Evolutionary conservation across 1,140 invertebrate genomes (phyloP).

Genomic region (Achroia grisella): DNA sequence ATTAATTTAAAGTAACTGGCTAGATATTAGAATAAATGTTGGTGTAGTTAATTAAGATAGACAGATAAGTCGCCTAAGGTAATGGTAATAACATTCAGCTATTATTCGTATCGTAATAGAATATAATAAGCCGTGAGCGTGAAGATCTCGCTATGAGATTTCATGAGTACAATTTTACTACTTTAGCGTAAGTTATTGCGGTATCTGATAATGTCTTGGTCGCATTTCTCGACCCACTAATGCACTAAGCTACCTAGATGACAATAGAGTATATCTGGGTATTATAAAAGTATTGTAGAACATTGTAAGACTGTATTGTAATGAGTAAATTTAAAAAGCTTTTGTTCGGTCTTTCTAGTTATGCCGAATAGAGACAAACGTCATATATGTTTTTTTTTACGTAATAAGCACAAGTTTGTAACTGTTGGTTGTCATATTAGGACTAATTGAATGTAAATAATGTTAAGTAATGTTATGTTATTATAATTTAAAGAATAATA

Average conservation of each 20-base stretch:
- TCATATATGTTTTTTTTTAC: too few species aligned
- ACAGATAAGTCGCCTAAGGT: slow-evolving; percentile 24
- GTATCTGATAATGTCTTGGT: slow-evolving; percentile 62
- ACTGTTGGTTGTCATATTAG: too few species aligned
- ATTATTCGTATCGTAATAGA: slow-evolving; percentile 64
- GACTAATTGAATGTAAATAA: too few species aligned
- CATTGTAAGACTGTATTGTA: background rate
- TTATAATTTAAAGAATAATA: too few species aligned
- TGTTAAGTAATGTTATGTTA: too few species aligned
- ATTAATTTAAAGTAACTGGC: too few species aligned
- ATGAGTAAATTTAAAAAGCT: too few species aligned
- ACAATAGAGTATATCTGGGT: too few species aligned
- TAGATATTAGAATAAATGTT: slow-evolving; percentile 5
- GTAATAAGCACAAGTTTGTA: too few species aligned
- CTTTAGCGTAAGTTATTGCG: slow-evolving; percentile 67
- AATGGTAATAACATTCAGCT: slow-evolving; percentile 64
- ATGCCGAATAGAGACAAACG: too few species aligned
- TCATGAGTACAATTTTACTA: slow-evolving; percentile 68
- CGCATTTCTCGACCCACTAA: slow-evolving; percentile 50
- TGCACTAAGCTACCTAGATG: slow-evolving; percentile 26
- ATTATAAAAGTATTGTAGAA: too few species aligned
- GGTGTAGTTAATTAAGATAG: slow-evolving; percentile 23
- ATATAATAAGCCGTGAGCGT: slow-evolving; percentile 66
- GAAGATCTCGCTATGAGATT: slow-evolving; percentile 67
- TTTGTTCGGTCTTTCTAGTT: too few species aligned